Evolutionary conservation across 2,113 vertebrate species (phyloP).

Genomic region (Andinoacara biseriatus): DNA sequence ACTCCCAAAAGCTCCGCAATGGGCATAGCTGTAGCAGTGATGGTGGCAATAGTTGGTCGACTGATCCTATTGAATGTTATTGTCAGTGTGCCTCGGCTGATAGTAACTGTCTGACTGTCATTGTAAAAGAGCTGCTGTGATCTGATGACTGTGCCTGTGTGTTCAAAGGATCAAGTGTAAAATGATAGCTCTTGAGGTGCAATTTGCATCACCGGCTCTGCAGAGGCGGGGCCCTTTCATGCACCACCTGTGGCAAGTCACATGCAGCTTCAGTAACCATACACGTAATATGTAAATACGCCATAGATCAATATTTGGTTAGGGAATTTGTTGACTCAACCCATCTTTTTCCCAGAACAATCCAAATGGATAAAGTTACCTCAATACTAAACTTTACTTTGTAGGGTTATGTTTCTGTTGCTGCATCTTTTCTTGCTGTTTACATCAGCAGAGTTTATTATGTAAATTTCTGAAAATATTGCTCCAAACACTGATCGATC

Average conservation of each 20-base stretch:
- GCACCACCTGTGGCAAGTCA: conserved; percentile 62
- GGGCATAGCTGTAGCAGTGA: conserved; percentile 66
- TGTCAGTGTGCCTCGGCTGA: conserved; percentile 52
- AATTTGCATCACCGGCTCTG: conserved; percentile 79
- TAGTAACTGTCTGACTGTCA: conserved; percentile 52
- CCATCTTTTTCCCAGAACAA: conserved; percentile 14
- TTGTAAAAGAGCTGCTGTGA: conserved; percentile 55
- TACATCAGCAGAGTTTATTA: conserved; percentile 7
- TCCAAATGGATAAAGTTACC: background rate
- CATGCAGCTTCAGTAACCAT: conserved; percentile 31
- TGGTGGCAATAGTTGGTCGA: conserved; percentile 30
- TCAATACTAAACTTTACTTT: background rate
- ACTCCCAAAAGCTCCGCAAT: conserved; percentile 75
- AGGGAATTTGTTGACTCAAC: conserved; percentile 34
- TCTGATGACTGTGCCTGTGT: conserved; percentile 75
- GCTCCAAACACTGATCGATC: conserved; percentile 32
- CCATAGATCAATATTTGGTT: conserved; percentile 60
- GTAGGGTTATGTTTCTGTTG: background rate
- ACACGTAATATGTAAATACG: conserved; percentile 42
- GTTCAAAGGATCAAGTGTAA: conserved; percentile 66
- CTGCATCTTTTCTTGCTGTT: background rate
- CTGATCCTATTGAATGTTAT: conserved; percentile 76
- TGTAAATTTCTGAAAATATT: conserved; percentile 18
- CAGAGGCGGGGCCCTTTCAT: conserved; percentile 70
- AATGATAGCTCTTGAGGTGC: conserved; percentile 66